A percentile compares a stretch with the other conserved stretches of the same genome.
Conservation (phyloP, 2,888 invertebrate genomes). For the Balanococcus diminutus region DNA sequence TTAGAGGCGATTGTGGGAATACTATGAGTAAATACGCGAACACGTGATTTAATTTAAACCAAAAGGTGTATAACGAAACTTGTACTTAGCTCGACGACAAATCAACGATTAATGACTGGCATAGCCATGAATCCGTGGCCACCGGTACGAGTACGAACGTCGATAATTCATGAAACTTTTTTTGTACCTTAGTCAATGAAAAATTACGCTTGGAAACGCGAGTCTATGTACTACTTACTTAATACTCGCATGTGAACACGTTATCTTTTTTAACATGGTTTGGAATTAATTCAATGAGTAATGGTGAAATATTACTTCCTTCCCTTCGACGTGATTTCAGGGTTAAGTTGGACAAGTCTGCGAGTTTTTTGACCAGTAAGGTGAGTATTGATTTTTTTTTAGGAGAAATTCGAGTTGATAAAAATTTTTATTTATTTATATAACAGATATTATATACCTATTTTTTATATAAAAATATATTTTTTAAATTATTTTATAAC, state of each 20-base stretch:
- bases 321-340: background rate
- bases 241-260: background rate
- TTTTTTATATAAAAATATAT: too few relatives aligned
- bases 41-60: too few relatives aligned
- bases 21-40: background rate
- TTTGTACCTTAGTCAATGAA: background rate
- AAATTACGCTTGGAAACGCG: background rate
- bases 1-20: background rate
- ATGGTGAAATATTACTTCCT: conserved; percentile 9
- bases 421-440: too few relatives aligned
- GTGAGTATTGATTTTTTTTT: background rate
- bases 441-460: too few relatives aligned
- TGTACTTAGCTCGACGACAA: background rate
- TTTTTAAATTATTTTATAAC: background rate
- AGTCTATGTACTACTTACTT: background rate
- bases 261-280: background rate
- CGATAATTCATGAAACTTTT: conserved; percentile 10
- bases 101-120: conserved; percentile 13
- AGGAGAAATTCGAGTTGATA: too few relatives aligned
- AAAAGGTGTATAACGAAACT: too few relatives aligned
- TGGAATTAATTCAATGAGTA: background rate
- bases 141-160: background rate
- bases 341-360: background rate
- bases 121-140: background rate
- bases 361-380: too few relatives aligned